Percentiles rank a stretch among this genome's conserved stretches.
These are phyloP conservation scores for Drosophila insularis DNA, from an alignment of 1,140 invertebrate genomes.

Conservation along the genomic window DNA sequence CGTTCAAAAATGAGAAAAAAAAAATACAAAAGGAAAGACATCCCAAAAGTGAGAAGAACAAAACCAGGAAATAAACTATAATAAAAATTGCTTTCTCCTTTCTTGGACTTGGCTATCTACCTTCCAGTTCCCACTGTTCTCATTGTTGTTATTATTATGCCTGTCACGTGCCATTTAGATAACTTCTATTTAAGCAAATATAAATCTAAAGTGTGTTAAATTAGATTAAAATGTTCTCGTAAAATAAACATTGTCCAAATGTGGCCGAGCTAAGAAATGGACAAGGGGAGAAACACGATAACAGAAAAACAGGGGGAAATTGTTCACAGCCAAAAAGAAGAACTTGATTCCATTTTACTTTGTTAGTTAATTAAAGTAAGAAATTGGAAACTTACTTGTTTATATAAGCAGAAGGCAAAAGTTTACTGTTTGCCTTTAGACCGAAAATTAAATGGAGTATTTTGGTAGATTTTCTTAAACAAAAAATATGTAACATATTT, in stretches of 20 bases:
- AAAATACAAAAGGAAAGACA: conserved; percentile 32
- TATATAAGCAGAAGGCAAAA: conserved; percentile 8
- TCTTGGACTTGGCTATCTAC: background rate
- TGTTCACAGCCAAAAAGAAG: conserved; percentile 22
- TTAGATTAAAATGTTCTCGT: conserved; percentile 80
- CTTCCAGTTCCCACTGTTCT: background rate
- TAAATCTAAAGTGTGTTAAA: conserved; percentile 81
- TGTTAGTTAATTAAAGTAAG: conserved; percentile 57
- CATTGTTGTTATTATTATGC: conserved; percentile 47
- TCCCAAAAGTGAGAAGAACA: conserved; percentile 32
- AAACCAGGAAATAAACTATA: conserved; percentile 68
- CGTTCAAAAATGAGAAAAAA: background rate
- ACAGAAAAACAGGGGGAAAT: background rate
- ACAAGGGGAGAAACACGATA: conserved; percentile 4
- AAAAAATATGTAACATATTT: background rate
- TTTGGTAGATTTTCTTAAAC: background rate
- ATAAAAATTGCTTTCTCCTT: conserved; percentile 59
- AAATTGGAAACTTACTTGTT: conserved; percentile 50
- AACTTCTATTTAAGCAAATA: conserved; percentile 81
- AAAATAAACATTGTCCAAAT: conserved; percentile 56
- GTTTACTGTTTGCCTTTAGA: background rate
- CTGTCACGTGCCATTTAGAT: conserved; percentile 70
- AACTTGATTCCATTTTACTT: conserved; percentile 16
- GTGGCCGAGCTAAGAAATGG: background rate
- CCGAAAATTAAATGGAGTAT: background rate